These are phyloP conservation scores for Sesia apiformis DNA, from an alignment of 2,888 invertebrate genomes.

Conservation along the genomic window DNA sequence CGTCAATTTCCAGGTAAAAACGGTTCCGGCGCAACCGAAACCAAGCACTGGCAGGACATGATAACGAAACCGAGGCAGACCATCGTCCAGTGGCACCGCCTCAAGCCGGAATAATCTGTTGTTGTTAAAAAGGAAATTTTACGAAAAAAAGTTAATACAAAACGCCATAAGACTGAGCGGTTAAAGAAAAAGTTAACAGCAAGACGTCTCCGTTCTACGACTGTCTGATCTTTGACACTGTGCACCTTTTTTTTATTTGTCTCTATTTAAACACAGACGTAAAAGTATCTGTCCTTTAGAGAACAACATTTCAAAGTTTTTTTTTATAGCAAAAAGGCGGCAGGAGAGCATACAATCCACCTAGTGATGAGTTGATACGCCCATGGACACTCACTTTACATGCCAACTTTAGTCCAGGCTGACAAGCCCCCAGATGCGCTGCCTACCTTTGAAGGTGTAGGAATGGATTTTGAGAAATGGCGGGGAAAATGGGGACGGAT, in stretches of 20 bases:
- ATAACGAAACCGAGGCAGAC: conserved; percentile 96
- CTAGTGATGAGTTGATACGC: too few species aligned
- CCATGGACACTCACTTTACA: too few species aligned
- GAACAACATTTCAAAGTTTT: too few species aligned
- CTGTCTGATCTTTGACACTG: conserved; percentile 16
- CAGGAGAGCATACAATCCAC: too few species aligned
- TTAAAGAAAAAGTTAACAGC: conserved; percentile 38
- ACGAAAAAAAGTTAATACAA: conserved; percentile 34
- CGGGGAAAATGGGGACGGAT: too few species aligned
- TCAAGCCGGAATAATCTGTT: conserved; percentile 88
- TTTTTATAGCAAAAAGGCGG: too few species aligned
- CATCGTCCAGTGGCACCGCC: conserved; percentile 97
- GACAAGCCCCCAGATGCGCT: too few species aligned
- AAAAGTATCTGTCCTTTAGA: too few species aligned
- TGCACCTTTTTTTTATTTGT: conserved; percentile 7
- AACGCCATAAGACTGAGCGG: conserved; percentile 71
- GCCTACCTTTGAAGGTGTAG: too few species aligned
- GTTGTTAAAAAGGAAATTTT: conserved; percentile 17
- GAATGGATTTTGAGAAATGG: too few species aligned
- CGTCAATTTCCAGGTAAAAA: conserved; percentile 83
- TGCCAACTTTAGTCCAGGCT: too few species aligned
- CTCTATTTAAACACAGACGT: not conserved
- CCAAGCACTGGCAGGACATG: conserved; percentile 99
- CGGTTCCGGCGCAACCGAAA: conserved; percentile 95
- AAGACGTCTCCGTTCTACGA: conserved; percentile 21